Conservation (phyloP, 1,140 invertebrate genomes). For the Cydia splendana region DNA sequence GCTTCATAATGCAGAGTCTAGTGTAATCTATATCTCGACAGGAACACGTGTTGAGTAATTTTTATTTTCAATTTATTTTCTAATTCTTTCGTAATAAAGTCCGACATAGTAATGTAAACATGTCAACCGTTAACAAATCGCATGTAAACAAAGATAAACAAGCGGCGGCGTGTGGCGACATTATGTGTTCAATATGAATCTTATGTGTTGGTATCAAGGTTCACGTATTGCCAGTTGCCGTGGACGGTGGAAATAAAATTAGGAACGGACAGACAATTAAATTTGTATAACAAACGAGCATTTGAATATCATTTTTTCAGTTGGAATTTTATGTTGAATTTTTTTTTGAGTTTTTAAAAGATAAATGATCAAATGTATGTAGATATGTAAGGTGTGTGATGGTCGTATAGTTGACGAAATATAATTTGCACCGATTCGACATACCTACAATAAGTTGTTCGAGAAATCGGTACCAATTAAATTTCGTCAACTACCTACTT, state of each 20-base stretch:
- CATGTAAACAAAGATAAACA: slow-evolving; percentile 11
- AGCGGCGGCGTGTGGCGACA: neutral
- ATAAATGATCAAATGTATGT: too few relatives aligned
- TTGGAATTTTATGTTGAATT: neutral
- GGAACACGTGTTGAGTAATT: slow-evolving; percentile 20
- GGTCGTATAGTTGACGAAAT: too few relatives aligned
- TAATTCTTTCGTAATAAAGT: slow-evolving; percentile 4
- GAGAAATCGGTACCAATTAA: too few relatives aligned
- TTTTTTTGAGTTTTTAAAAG: neutral
- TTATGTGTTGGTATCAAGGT: too few relatives aligned
- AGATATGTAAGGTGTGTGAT: too few relatives aligned
- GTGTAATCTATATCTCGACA: neutral
- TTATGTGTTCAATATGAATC: neutral
- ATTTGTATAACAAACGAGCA: neutral
- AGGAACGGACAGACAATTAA: slow-evolving; percentile 4
- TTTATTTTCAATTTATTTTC: neutral
- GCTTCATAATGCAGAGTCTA: neutral
- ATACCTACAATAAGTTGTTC: too few relatives aligned
- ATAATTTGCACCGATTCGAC: too few relatives aligned
- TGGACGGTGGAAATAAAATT: neutral
- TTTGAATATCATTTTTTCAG: neutral
- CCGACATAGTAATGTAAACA: slow-evolving; percentile 9
- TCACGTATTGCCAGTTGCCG: too few relatives aligned
- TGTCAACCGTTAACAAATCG: neutral
- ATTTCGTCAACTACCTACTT: too few relatives aligned